Evolutionary conservation across 2,797 vertebrate genomes (phyloP).

Genomic region (Heterohyrax brucei): DNA sequence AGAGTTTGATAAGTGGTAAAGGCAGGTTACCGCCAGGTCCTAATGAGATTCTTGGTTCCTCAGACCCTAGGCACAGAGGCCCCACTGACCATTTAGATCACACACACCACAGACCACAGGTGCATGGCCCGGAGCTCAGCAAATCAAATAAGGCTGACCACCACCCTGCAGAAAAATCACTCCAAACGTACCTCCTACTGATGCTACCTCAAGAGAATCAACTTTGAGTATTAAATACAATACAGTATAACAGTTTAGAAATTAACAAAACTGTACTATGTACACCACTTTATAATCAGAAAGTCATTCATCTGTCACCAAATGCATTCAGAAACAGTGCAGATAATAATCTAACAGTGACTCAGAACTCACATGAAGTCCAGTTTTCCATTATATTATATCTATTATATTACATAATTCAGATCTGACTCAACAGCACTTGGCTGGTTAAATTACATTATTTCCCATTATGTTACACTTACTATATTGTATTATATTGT

Average conservation of each 20-base stretch:
- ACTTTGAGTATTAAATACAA: conserved; percentile 23
- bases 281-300: neutral
- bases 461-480: neutral
- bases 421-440: too few relatives aligned
- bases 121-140: neutral
- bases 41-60: conserved; percentile 10
- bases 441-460: neutral
- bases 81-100: neutral
- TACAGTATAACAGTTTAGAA: conserved; percentile 26
- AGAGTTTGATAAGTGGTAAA: conserved; percentile 32
- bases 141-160: neutral
- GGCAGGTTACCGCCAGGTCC: neutral
- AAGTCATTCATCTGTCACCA: neutral
- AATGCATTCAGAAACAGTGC: neutral
- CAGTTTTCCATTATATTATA: neutral
- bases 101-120: neutral
- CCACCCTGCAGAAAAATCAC: neutral
- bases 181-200: neutral
- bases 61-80: conserved; percentile 26
- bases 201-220: neutral
- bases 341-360: neutral
- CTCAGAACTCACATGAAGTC: neutral
- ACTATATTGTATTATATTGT: neutral
- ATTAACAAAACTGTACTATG: neutral
- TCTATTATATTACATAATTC: neutral